phyloP scores from a whole-genome alignment of 2,113 vertebrate species.

The Cyprichromis sp. region DNA sequence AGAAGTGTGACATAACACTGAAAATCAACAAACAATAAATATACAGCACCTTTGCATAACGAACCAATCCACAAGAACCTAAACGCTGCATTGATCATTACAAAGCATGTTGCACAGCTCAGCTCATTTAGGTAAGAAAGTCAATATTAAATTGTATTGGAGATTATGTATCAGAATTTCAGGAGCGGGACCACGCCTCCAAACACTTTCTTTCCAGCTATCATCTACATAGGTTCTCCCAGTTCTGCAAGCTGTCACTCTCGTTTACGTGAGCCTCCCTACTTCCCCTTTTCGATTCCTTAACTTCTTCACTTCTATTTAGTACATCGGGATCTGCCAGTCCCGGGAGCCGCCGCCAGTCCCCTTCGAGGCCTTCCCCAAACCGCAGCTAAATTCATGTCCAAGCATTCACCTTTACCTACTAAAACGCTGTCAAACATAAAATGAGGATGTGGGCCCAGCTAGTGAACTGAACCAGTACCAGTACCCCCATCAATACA shows the following conservation, averaged over 20 bases:
- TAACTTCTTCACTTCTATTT: neutral
- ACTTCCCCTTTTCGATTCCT: neutral
- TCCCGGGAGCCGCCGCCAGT: neutral
- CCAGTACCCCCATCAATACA: neutral
- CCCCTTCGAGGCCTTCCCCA: neutral
- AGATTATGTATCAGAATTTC: neutral
- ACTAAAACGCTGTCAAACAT: neutral
- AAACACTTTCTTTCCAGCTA: neutral
- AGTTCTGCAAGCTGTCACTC: neutral
- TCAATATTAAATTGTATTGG: neutral
- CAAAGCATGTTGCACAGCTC: neutral
- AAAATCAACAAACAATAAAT: neutral
- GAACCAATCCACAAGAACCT: neutral
- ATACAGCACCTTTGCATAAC: neutral
- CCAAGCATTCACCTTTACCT: neutral
- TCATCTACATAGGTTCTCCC: neutral
- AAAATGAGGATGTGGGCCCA: neutral
- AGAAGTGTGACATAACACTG: neutral
- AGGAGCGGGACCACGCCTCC: accelerated
- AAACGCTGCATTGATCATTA: neutral
- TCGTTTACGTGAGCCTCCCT: neutral
- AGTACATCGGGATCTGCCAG: neutral
- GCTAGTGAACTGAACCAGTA: neutral
- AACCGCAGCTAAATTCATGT: neutral
- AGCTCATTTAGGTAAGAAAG: neutral